These are phyloP conservation scores for Benitochromis conjunctus DNA, from an alignment of 2,113 vertebrate genomes.

Conservation along the genomic window DNA sequence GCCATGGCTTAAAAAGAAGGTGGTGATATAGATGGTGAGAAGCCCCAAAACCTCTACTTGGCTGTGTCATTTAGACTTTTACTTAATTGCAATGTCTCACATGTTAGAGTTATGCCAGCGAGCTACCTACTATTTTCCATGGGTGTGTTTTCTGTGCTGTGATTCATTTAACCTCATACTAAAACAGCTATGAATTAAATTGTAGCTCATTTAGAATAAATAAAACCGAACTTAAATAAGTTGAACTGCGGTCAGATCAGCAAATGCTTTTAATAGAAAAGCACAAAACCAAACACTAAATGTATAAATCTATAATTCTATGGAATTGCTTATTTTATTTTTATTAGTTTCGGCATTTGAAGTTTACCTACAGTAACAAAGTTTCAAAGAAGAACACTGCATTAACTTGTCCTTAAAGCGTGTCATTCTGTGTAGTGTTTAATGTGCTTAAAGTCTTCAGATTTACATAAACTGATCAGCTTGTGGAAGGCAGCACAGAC, in stretches of 20 bases:
- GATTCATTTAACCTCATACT: neutral
- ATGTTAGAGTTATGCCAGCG: neutral
- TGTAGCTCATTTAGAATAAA: neutral
- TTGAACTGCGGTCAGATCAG: neutral
- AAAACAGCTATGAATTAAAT: neutral
- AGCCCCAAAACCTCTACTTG: neutral
- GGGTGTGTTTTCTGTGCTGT: neutral
- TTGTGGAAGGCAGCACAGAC: conserved; percentile 5
- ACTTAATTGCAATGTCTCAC: neutral
- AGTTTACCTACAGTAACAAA: neutral
- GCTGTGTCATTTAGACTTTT: neutral
- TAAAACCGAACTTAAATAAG: neutral
- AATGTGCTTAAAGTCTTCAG: neutral
- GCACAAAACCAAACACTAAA: neutral
- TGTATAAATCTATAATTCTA: neutral
- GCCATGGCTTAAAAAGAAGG: conserved; percentile 5
- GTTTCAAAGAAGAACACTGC: neutral
- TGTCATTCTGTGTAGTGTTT: neutral
- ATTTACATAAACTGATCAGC: conserved; percentile 42
- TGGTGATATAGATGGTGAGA: conserved; percentile 9
- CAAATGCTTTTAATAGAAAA: neutral
- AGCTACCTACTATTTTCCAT: neutral
- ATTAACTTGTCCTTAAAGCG: neutral
- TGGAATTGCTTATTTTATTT: neutral
- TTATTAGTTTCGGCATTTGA: neutral